Evolutionary conservation across 2,113 vertebrate species (phyloP).

Genomic region (Bolborhynchus lineola): DNA sequence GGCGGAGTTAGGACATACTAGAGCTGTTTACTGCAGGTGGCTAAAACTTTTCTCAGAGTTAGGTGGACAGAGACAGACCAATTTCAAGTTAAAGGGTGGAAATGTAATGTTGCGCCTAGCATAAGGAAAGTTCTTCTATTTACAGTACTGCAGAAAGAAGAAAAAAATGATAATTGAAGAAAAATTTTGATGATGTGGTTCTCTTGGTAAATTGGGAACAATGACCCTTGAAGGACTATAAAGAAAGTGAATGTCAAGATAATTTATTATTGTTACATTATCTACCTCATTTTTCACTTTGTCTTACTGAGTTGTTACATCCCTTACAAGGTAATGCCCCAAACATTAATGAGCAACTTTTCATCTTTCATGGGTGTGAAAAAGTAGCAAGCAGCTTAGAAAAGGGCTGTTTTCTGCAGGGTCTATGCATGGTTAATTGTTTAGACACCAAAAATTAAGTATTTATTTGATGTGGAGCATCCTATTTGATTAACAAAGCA

Average conservation of each 20-base stretch:
- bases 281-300: conserved; percentile 79
- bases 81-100: background rate
- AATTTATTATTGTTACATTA: conserved; percentile 87
- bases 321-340: conserved; percentile 66
- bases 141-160: conserved; percentile 50
- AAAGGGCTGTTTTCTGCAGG: background rate
- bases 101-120: background rate
- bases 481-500: background rate
- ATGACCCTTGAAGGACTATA: conserved; percentile 87
- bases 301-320: conserved; percentile 73
- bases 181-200: conserved; percentile 84
- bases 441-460: background rate
- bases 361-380: background rate
- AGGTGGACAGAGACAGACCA: background rate
- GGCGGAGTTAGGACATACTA: accelerated
- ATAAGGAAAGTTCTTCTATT: conserved; percentile 69
- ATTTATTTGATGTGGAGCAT: background rate
- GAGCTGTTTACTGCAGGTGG: background rate
- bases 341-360: conserved; percentile 69
- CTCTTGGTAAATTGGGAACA: conserved; percentile 86
- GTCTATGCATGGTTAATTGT: background rate
- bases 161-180: conserved; percentile 82
- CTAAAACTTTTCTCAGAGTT: conserved; percentile 16
- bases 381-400: conserved; percentile 11
- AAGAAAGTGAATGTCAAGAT: conserved; percentile 87